Conservation (phyloP, 2,888 invertebrate genomes). For the Actias luna region DNA sequence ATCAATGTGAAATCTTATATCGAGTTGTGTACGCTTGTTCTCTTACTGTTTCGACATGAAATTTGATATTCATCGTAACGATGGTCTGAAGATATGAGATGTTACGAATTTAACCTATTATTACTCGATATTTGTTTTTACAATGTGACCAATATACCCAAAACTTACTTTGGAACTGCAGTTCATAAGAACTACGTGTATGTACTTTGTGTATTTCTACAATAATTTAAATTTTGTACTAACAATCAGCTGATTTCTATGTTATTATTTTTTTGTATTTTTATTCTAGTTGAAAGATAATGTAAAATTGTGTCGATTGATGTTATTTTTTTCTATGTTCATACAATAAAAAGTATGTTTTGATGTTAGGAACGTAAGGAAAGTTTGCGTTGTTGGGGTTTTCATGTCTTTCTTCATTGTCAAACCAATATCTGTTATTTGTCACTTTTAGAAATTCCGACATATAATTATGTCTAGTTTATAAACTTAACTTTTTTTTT, state of each 20-base stretch:
- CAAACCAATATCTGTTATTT: too few species aligned
- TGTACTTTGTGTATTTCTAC: neutral
- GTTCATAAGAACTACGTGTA: neutral
- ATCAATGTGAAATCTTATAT: neutral
- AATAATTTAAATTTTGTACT: neutral
- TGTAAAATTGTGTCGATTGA: too few species aligned
- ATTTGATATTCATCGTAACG: neutral
- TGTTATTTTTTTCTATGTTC: too few species aligned
- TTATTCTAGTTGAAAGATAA: too few species aligned
- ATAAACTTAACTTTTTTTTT: too few species aligned
- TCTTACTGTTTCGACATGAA: neutral
- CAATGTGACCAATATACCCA: neutral
- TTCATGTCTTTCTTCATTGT: too few species aligned
- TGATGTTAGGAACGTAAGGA: too few species aligned
- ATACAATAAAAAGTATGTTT: too few species aligned
- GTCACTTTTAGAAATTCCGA: too few species aligned
- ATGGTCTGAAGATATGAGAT: neutral
- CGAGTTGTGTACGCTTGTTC: neutral
- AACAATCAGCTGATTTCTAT: neutral
- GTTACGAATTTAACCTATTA: neutral
- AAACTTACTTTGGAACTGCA: neutral
- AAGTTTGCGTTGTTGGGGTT: too few species aligned
- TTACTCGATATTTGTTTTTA: neutral
- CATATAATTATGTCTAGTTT: too few species aligned
- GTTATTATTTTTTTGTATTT: too few species aligned